Conservation (phyloP, 2,113 vertebrate species). For the Sylvietta virens region DNA sequence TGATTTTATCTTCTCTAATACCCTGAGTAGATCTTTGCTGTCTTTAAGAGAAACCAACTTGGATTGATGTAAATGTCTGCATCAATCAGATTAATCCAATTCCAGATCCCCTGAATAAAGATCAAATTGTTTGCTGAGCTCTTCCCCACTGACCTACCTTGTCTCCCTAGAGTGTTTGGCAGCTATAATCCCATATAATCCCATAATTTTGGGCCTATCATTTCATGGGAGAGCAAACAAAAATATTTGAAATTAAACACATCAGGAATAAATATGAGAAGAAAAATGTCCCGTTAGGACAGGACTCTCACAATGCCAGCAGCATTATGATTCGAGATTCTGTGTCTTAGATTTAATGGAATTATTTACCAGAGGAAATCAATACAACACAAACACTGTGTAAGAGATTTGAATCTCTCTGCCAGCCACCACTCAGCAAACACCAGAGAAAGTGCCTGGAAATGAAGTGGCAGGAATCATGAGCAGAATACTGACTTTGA, state of each 20-base stretch:
- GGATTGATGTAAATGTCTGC: background rate
- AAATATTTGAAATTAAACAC: background rate
- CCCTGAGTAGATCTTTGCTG: background rate
- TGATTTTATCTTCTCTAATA: background rate
- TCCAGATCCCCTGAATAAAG: background rate
- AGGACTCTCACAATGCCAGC: background rate
- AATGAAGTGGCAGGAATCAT: background rate
- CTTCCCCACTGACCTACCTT: background rate
- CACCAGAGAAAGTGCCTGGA: background rate
- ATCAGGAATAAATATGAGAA: background rate
- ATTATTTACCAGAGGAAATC: conserved; percentile 5
- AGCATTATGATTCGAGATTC: background rate
- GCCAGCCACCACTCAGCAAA: background rate
- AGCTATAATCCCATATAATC: background rate
- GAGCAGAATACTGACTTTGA: background rate
- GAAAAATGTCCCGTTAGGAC: background rate
- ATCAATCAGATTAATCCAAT: background rate
- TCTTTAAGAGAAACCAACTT: background rate
- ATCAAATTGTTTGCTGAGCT: background rate
- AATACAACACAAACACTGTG: background rate
- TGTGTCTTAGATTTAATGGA: background rate
- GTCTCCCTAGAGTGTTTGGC: background rate
- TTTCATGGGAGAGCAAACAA: background rate
- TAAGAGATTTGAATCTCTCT: background rate
- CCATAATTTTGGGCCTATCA: background rate